phyloP scores from a whole-genome alignment of 2,888 invertebrate genomes.

The Actias luna region DNA sequence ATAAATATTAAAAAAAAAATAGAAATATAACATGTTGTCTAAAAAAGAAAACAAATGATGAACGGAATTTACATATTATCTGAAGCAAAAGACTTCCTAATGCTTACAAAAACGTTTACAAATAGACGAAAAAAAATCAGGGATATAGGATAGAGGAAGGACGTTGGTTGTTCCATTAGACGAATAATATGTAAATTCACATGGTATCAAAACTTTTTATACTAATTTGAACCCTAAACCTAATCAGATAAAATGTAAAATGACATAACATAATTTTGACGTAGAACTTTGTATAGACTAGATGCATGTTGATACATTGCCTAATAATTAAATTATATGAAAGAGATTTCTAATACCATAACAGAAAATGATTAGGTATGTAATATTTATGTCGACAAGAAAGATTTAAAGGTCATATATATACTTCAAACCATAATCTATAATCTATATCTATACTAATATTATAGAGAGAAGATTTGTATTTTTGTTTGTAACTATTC shows the following conservation, averaged over 20 bases:
- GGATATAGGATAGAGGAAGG: not conserved
- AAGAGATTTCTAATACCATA: not conserved
- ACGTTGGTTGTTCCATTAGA: not conserved
- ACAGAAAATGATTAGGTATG: not conserved
- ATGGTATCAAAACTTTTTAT: not conserved
- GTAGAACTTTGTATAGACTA: not conserved
- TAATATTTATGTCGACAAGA: too few species aligned
- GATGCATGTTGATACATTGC: not conserved
- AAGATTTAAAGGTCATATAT: not conserved
- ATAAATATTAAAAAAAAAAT: not conserved
- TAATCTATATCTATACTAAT: too few species aligned
- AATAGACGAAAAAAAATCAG: conserved; percentile 8
- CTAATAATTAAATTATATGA: not conserved
- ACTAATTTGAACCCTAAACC: not conserved
- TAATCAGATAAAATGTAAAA: too few species aligned
- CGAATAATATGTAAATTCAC: not conserved
- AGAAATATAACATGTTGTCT: not conserved
- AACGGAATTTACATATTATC: conserved; percentile 9
- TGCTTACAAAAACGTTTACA: conserved; percentile 11
- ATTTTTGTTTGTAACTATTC: too few species aligned
- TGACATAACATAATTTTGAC: not conserved
- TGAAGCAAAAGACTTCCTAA: conserved; percentile 13
- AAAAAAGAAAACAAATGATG: conserved; percentile 1
- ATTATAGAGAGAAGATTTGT: too few species aligned
- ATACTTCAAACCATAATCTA: too few species aligned